Evolutionary conservation across 1,140 invertebrate genomes (phyloP).

Genomic region (Temnothorax longispinosus): DNA sequence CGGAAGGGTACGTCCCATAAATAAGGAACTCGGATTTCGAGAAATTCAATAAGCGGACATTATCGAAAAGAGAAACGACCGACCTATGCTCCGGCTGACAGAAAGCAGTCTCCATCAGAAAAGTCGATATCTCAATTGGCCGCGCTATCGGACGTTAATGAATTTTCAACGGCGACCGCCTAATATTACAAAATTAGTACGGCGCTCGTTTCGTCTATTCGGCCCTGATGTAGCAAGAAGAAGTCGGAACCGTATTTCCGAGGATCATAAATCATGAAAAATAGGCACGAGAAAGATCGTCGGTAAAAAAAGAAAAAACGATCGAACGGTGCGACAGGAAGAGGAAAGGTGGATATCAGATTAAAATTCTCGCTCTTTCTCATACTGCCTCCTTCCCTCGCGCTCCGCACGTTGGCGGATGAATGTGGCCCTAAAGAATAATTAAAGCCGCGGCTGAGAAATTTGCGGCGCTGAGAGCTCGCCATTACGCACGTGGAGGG

Average conservation of each 20-base stretch:
- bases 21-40: conserved; percentile 60
- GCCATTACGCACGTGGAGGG: conserved; percentile 7
- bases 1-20: conserved; percentile 55
- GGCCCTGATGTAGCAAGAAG: conserved; percentile 71
- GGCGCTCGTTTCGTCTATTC: conserved; percentile 67
- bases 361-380: conserved; percentile 67
- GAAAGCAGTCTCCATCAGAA: conserved; percentile 63
- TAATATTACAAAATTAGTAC: conserved; percentile 79
- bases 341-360: conserved; percentile 55
- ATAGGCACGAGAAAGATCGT: conserved; percentile 63
- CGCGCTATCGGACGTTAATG: conserved; percentile 78
- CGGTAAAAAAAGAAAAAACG: conserved; percentile 57
- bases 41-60: conserved; percentile 75
- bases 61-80: conserved; percentile 71
- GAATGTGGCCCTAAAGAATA: conserved; percentile 34
- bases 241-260: conserved; percentile 71
- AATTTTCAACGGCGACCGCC: conserved; percentile 74
- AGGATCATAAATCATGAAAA: conserved; percentile 82
- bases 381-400: conserved; percentile 23
- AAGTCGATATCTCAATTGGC: conserved; percentile 77
- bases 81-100: conserved; percentile 55
- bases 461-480: conserved; percentile 45
- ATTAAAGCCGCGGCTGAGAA: conserved; percentile 55
- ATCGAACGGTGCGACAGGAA: conserved; percentile 43
- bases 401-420: conserved; percentile 16